Evolutionary conservation across 1,140 invertebrate genomes (phyloP).

Genomic region (Pogonomyrmex californicus): DNA sequence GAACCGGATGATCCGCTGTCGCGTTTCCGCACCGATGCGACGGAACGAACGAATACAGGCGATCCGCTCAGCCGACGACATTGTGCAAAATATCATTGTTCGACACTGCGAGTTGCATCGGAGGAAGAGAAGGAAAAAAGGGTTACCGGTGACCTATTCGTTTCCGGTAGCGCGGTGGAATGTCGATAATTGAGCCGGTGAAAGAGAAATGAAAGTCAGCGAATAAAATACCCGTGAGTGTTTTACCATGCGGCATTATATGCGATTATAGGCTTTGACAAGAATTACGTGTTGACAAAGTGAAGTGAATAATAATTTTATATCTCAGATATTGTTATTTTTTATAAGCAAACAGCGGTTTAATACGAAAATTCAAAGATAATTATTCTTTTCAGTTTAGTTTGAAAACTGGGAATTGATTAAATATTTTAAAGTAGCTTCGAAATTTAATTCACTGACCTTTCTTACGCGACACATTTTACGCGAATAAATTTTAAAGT

Average conservation of each 20-base stretch:
- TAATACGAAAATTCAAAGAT: background rate
- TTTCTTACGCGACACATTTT: background rate
- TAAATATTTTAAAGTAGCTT: background rate
- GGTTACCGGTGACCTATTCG: slow-evolving; percentile 54
- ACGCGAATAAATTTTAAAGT: background rate
- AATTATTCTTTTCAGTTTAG: background rate
- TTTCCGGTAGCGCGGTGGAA: slow-evolving; percentile 63
- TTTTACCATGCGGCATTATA: slow-evolving; percentile 3
- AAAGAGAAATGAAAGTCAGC: slow-evolving; percentile 56
- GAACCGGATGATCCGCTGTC: slow-evolving; percentile 72
- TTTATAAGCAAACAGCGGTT: background rate
- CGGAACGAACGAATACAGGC: slow-evolving; percentile 63
- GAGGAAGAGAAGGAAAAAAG: slow-evolving; percentile 37
- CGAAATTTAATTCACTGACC: background rate
- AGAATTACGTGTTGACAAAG: background rate
- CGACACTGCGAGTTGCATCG: slow-evolving; percentile 33
- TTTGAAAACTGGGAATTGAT: background rate
- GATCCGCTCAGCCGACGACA: slow-evolving; percentile 77
- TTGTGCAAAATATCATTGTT: slow-evolving; percentile 78
- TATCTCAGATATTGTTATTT: slow-evolving; percentile 5
- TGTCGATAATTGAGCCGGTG: slow-evolving; percentile 63
- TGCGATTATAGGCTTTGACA: background rate
- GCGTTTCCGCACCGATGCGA: slow-evolving; percentile 67
- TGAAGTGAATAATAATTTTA: slow-evolving; percentile 3
- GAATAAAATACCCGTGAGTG: slow-evolving; percentile 42